Percentiles rank a stretch among this genome's conserved stretches.
Conservation (phyloP, 2,888 invertebrate species). For the Tiphia femorata region DNA sequence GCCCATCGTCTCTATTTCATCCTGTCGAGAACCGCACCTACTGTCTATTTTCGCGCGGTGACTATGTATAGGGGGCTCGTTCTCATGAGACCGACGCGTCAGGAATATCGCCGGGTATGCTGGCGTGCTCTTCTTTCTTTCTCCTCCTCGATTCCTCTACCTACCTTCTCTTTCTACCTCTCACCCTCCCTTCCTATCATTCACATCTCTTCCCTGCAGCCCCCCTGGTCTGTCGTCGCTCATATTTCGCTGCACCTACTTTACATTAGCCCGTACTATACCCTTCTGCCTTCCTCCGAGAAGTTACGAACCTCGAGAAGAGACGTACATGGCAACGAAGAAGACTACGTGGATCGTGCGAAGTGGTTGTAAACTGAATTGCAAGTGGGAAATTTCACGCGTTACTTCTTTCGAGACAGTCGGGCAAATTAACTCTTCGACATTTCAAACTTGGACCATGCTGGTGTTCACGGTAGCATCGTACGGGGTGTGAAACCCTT, state of each 20-base stretch:
- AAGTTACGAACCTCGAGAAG: constrained; percentile 9
- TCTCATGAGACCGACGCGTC: constrained; percentile 50
- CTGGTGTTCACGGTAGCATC: too few species aligned
- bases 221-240: not conserved
- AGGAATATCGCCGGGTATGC: constrained; percentile 45
- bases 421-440: constrained; percentile 5
- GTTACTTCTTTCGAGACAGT: not conserved
- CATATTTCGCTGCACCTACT: constrained; percentile 1
- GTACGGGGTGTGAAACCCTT: too few species aligned
- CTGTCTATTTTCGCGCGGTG: constrained; percentile 49
- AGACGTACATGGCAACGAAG: constrained; percentile 2
- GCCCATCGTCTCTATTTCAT: constrained; percentile 18
- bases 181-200: not conserved
- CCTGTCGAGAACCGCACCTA: constrained; percentile 35
- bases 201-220: not conserved
- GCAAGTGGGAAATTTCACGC: constrained; percentile 13
- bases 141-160: constrained; percentile 2
- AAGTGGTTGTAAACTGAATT: constrained; percentile 15
- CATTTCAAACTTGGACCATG: too few species aligned
- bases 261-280: not conserved
- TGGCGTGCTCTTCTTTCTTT: constrained; percentile 10
- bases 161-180: not conserved
- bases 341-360: constrained; percentile 3
- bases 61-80: constrained; percentile 52
- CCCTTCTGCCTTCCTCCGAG: constrained; percentile 2